Conservation (phyloP, 2,888 invertebrate genomes). For the Panopea generosa region DNA sequence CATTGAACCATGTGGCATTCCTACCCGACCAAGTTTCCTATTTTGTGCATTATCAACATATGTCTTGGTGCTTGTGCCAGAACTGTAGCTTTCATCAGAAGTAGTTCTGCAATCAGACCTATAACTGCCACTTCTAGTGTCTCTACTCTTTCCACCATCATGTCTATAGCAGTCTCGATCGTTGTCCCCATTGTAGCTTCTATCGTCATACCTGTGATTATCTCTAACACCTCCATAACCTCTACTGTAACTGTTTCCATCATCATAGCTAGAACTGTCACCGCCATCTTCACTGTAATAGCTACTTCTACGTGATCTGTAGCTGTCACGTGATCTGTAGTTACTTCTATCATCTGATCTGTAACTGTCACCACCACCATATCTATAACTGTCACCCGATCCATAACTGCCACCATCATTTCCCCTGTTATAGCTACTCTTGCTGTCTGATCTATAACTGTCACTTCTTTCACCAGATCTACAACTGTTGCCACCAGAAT, state of each 20-base stretch:
- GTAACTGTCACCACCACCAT: too few relatives aligned
- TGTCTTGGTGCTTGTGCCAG: background rate
- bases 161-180: background rate
- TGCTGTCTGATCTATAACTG: background rate
- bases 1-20: slow-evolving; percentile 31
- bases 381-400: background rate
- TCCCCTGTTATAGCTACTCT: background rate
- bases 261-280: background rate
- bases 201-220: background rate
- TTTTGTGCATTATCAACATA: slow-evolving; percentile 45
- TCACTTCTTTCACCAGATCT: background rate
- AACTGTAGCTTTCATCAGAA: too few relatives aligned
- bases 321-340: background rate
- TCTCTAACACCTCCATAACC: background rate
- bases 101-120: too few relatives aligned
- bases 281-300: background rate
- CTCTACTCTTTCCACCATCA: background rate
- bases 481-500: too few relatives aligned
- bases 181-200: background rate
- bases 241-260: background rate
- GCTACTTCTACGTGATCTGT: background rate
- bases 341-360: too few relatives aligned
- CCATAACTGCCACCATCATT: background rate
- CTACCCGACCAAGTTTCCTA: slow-evolving; percentile 33
- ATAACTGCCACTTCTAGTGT: too few relatives aligned